phyloP scores from a whole-genome alignment of 2,797 vertebrate species.

The Amazona ochrocephala region DNA sequence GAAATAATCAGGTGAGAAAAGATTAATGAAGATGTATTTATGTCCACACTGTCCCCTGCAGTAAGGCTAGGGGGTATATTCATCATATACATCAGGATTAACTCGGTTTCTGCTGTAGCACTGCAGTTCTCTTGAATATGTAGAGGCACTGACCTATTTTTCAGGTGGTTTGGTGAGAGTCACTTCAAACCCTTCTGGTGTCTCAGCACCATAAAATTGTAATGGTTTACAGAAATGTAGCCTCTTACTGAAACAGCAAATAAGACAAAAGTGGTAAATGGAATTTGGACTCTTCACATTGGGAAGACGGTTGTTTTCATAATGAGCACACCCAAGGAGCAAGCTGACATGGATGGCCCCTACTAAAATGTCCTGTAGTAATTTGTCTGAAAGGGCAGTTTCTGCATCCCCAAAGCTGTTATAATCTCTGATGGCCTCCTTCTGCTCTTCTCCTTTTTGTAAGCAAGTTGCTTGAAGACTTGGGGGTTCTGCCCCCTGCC shows the following conservation, averaged over 20 bases:
- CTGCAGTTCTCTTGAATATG: neutral
- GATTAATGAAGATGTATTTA: constrained; percentile 42
- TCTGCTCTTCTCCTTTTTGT: neutral
- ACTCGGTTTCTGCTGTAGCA: constrained; percentile 5
- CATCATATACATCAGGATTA: constrained; percentile 27
- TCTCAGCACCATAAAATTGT: neutral
- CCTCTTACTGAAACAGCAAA: neutral
- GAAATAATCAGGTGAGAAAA: constrained; percentile 30
- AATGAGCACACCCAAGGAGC: neutral
- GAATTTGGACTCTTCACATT: neutral
- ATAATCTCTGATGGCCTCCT: neutral
- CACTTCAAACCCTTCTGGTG: constrained; percentile 14
- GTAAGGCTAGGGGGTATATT: neutral
- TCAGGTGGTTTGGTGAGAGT: constrained; percentile 46
- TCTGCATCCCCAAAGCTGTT: neutral
- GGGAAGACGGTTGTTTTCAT: neutral
- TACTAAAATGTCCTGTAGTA: neutral
- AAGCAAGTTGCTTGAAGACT: neutral
- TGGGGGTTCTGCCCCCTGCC: rapidly evolving
- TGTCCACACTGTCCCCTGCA: constrained; percentile 27
- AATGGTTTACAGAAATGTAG: neutral
- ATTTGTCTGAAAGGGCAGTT: neutral
- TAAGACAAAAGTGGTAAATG: neutral
- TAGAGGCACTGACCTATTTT: constrained; percentile 59
- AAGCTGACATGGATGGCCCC: neutral